Evolutionary conservation across 2,113 vertebrate species (phyloP).

Genomic region (Semicossyphus pulcher): DNA sequence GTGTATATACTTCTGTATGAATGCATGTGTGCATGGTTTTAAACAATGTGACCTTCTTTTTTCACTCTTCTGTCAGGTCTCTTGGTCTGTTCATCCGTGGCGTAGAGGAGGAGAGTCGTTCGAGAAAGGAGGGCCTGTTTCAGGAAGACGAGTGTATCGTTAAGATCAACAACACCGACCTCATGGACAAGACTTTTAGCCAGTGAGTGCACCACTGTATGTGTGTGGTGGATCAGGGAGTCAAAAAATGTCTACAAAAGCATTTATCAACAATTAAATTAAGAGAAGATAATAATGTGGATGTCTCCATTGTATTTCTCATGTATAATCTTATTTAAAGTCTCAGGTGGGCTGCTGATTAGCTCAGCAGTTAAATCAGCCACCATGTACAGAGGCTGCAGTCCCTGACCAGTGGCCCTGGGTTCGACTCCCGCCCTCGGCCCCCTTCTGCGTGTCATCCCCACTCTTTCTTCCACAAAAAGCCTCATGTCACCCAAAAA

Average conservation of each 20-base stretch:
- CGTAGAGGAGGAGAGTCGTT: conserved; percentile 93
- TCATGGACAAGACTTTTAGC: conserved; percentile 93
- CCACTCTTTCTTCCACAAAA: too few relatives aligned
- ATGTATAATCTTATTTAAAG: too few relatives aligned
- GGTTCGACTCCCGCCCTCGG: too few relatives aligned
- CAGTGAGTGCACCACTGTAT: conserved; percentile 85
- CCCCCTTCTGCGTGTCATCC: too few relatives aligned
- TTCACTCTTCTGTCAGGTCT: conserved; percentile 78
- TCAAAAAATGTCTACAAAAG: background rate
- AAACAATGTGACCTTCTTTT: background rate
- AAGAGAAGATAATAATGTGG: background rate
- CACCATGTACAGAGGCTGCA: too few relatives aligned
- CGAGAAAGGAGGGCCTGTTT: conserved; percentile 90
- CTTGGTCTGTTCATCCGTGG: conserved; percentile 93
- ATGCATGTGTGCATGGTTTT: background rate
- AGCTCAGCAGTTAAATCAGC: too few relatives aligned
- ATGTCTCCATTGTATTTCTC: too few relatives aligned
- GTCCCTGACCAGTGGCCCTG: too few relatives aligned
- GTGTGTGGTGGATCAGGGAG: background rate
- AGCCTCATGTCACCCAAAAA: too few relatives aligned
- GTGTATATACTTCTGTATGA: background rate
- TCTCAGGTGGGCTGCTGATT: too few relatives aligned
- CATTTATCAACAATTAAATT: background rate
- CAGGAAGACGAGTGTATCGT: conserved; percentile 95
- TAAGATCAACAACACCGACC: conserved; percentile 91